Base-by-base conservation (phyloP, 2,888 invertebrate genomes). In the Aphrophora alni region DNA sequence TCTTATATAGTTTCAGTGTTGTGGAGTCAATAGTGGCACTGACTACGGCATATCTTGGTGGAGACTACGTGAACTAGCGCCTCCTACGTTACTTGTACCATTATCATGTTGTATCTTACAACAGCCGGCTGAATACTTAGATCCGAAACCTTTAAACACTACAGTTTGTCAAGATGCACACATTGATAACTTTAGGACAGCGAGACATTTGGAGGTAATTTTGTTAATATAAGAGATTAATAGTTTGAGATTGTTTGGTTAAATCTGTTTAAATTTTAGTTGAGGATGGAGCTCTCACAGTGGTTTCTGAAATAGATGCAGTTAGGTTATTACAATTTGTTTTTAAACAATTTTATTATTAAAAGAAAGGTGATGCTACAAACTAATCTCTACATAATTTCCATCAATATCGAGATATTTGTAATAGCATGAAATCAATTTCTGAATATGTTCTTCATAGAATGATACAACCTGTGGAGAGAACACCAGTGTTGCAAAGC, bases 21-120 rank as follows among this genome's bases (percentile, higher is more conserved):
- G 96, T 87, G 96, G 95, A 28, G 93, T 96, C 88, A 91, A 92
- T 74, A 93, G 93, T 85, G 93, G 94, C 8, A 92, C 92, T 82
- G 95, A 96, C 89, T 96, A 95, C 88, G 95, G 95, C 86, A 93
- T 93, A 84, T 95, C 95, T 0, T 88, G 93, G 86, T 96, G 96
- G 96, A 92, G 94, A 83, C 89, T 95, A 75, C 93, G 94, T 85
- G 91, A 94, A 83, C 89, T 93, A 88, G 89, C 92, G 0, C 93
- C 93, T 26, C 88, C 77, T 14, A 84, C 85, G 10, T 80, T 87
- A 68, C 81, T 84, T 4, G 86, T 87, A 10, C 94, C 94, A 59
- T 89, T 92, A 4, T 92, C 92, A 77, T 94, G 94, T 86, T 96
- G 96, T 87, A 92, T 92, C 85, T 87, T 88, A 21, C 87, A 89